These are phyloP conservation scores for Stenchaetothrips biformis DNA, from an alignment of 2,888 invertebrate genomes.

Conservation along the genomic window DNA sequence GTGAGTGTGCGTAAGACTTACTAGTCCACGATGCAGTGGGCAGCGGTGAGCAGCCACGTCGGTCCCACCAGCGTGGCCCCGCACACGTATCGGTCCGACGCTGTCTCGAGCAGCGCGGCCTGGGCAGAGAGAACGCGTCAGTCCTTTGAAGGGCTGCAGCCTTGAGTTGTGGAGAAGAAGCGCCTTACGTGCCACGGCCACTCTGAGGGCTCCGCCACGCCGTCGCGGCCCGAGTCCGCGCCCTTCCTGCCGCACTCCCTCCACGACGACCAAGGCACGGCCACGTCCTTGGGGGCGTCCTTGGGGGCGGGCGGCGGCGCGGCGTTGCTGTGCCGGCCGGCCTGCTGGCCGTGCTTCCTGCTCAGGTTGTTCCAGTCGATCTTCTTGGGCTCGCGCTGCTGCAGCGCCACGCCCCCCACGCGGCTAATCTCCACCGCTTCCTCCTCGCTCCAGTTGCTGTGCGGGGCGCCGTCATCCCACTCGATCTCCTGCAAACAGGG, in stretches of 20 bases:
- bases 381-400: conserved; percentile 1
- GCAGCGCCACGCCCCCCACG: background rate
- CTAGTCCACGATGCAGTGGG: conserved; percentile 47
- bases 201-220: conserved; percentile 44
- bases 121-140: conserved; percentile 36
- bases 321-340: background rate
- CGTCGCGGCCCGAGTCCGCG: conserved; percentile 41
- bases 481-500: background rate
- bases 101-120: conserved; percentile 46
- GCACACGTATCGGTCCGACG: conserved; percentile 45
- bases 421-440: background rate
- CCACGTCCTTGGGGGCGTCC: background rate
- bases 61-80: conserved; percentile 46
- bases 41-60: conserved; percentile 46
- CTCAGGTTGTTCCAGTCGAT: background rate
- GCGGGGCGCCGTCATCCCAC: background rate
- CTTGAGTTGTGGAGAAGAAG: background rate
- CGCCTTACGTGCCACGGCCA: conserved; percentile 48
- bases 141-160: background rate
- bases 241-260: conserved; percentile 39
- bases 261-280: conserved; percentile 9
- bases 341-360: background rate
- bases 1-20: conserved; percentile 40
- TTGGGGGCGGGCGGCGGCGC: background rate
- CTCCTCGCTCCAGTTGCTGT: background rate